Percentiles rank a stretch among this genome's conserved stretches.
Evolutionary conservation across 2,888 invertebrate genomes (phyloP).

Genomic region (Drosophila austrosaltans): DNA sequence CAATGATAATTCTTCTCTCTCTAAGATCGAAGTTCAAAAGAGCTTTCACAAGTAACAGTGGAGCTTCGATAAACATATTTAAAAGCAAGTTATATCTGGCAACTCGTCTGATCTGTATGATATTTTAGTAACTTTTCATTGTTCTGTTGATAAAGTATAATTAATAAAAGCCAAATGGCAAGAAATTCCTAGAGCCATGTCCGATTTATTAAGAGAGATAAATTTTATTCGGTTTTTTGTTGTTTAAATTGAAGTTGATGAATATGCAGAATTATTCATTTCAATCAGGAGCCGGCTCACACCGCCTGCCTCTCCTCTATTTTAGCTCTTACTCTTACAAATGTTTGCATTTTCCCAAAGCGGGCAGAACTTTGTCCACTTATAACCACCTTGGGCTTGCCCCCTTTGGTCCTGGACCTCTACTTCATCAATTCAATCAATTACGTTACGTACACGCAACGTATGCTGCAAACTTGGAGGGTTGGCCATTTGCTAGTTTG

Average conservation of each 20-base stretch:
- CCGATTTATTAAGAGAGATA: background rate
- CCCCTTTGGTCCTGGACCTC: constrained; percentile 8
- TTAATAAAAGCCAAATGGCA: too few species aligned
- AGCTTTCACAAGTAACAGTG: background rate
- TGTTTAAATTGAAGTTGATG: constrained; percentile 19
- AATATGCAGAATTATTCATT: constrained; percentile 8
- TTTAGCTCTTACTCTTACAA: constrained; percentile 1
- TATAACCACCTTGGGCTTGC: constrained; percentile 16
- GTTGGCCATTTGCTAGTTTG: constrained; percentile 28
- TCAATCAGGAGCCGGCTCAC: background rate
- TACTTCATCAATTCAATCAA: constrained; percentile 62
- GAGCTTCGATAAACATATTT: too few species aligned
- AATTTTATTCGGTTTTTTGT: background rate
- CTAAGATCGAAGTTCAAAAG: background rate
- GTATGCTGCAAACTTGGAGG: constrained; percentile 22
- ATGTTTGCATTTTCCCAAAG: constrained; percentile 5
- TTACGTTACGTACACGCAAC: constrained; percentile 59
- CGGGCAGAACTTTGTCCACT: constrained; percentile 11
- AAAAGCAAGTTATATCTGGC: too few species aligned
- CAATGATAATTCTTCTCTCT: background rate
- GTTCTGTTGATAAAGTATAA: too few species aligned
- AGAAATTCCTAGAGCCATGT: background rate
- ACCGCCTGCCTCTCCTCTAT: background rate
- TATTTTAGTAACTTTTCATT: too few species aligned
- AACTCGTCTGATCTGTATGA: background rate